phyloP scores from a whole-genome alignment of 2,888 invertebrate genomes.

The Papilio demoleus region DNA sequence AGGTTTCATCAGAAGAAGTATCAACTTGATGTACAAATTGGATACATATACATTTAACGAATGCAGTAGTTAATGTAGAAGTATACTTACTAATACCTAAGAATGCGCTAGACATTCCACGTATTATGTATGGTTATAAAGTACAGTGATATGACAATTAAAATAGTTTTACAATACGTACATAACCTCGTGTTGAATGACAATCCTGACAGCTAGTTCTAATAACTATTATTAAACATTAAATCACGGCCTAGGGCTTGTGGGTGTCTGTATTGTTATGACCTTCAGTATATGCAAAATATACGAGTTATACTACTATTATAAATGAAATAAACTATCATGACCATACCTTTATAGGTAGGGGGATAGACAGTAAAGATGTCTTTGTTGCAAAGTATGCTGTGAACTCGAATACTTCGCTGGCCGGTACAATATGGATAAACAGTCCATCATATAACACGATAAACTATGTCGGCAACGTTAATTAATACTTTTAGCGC shows the following conservation, averaged over 20 bases:
- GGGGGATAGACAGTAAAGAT: neutral
- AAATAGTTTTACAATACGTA: neutral
- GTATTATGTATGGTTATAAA: neutral
- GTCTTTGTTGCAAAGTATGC: too few species aligned
- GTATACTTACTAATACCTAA: too few species aligned
- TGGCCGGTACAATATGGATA: too few species aligned
- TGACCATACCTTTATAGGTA: neutral
- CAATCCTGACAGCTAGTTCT: neutral
- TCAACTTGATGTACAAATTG: too few species aligned
- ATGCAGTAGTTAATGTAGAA: too few species aligned
- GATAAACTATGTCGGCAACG: too few species aligned
- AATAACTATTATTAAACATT: neutral
- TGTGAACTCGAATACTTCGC: too few species aligned
- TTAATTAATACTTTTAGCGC: too few species aligned
- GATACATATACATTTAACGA: too few species aligned
- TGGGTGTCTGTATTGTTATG: slow-evolving; percentile 5
- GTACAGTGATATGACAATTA: neutral
- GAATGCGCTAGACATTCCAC: too few species aligned
- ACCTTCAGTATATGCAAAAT: neutral
- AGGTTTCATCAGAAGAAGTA: too few species aligned
- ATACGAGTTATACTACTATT: neutral
- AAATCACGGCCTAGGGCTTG: slow-evolving; percentile 1
- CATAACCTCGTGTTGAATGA: neutral
- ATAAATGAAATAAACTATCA: neutral
- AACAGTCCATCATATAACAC: too few species aligned